phyloP scores from a whole-genome alignment of 35 echinoderm and acorn worm genomes.

The Nesometra sesokonis region DNA sequence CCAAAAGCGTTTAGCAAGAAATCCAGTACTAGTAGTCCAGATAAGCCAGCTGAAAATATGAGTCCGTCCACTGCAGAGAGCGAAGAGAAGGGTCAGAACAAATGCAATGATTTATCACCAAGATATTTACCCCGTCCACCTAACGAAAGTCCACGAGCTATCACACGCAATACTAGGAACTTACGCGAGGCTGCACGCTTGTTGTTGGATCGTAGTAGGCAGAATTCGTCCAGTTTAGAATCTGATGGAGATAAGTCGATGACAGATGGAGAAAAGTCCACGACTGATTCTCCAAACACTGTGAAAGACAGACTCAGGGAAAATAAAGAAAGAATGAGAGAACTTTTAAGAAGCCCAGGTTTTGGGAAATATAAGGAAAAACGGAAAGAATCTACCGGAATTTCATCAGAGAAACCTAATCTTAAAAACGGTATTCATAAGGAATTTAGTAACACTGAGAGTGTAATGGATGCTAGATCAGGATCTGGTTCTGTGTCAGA shows the following conservation, averaged over 20 bases:
- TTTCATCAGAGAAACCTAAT: background rate
- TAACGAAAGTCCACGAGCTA: background rate
- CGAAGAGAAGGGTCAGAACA: background rate
- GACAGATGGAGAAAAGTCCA: background rate
- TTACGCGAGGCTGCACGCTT: background rate
- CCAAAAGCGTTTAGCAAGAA: background rate
- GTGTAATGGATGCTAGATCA: background rate
- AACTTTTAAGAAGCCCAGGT: background rate
- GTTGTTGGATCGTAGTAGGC: background rate
- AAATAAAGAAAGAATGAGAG: background rate
- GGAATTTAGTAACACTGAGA: background rate
- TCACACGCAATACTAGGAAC: background rate
- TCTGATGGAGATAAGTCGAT: background rate
- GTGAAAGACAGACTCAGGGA: background rate
- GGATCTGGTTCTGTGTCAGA: background rate
- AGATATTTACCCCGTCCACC: background rate
- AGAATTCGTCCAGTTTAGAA: background rate
- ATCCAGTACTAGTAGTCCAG: background rate
- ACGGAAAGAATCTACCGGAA: background rate
- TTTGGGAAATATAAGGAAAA: background rate
- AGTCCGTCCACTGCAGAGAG: background rate
- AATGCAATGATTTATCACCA: background rate
- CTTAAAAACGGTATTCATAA: background rate
- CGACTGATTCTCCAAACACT: background rate
- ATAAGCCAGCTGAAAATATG: background rate